phyloP scores from a whole-genome alignment of 2,888 invertebrate genomes.

The Phalangium opilio region DNA sequence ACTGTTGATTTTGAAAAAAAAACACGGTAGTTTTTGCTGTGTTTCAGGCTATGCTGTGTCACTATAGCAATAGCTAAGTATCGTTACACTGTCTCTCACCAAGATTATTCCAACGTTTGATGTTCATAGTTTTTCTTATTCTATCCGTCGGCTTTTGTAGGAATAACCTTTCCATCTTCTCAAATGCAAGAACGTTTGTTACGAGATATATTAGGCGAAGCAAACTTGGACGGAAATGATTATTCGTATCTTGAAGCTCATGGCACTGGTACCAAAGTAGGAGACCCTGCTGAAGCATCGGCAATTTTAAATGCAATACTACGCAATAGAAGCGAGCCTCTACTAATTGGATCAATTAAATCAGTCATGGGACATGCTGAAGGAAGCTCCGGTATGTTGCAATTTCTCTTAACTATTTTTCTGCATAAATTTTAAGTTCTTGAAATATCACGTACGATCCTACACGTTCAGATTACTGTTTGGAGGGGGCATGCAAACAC shows the following conservation, averaged over 20 bases:
- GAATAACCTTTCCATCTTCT: conserved; percentile 71
- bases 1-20: no score
- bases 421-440: no score
- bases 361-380: conserved; percentile 41
- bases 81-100: no score
- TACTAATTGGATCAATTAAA: conserved; percentile 38
- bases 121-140: no score
- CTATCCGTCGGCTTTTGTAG: conserved; percentile 37
- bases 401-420: no score
- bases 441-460: no score
- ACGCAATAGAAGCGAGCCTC: conserved; percentile 25
- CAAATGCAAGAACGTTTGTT: conserved; percentile 50
- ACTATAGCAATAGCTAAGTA: no score
- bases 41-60: no score
- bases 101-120: no score
- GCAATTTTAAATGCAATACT: conserved; percentile 31
- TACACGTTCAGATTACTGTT: no score
- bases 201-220: conserved; percentile 9
- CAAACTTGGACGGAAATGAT: conserved; percentile 31
- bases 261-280: conserved; percentile 40
- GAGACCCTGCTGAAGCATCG: conserved; percentile 39
- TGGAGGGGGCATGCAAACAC: no score
- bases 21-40: no score
- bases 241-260: conserved; percentile 40
- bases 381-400: conserved; percentile 33